phyloP scores from a whole-genome alignment of 2,797 vertebrate genomes.

The Buceros bicornis region DNA sequence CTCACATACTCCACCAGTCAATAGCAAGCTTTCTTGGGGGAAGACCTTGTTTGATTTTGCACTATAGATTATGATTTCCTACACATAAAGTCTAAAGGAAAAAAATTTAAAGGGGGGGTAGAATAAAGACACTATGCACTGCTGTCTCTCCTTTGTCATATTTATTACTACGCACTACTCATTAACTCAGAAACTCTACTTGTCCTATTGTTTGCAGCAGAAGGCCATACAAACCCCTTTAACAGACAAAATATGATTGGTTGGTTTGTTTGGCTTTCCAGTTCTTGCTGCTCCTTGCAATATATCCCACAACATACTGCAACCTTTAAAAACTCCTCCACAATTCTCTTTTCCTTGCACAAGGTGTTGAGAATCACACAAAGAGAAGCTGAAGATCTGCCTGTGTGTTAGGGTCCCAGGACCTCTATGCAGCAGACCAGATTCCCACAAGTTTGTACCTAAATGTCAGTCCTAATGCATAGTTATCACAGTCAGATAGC shows the following conservation, averaged over 20 bases:
- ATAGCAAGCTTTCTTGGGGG: not conserved
- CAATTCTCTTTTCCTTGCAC: not conserved
- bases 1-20: not conserved
- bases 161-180: not conserved
- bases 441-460: not conserved
- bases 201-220: constrained; percentile 11
- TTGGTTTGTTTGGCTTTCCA: not conserved
- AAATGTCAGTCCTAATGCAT: not conserved
- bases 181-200: not conserved
- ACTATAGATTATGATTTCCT: not conserved
- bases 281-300: not conserved
- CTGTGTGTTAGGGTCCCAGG: not conserved
- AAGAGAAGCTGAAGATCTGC: constrained; percentile 1
- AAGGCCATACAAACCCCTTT: not conserved
- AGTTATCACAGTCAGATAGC: not conserved
- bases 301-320: not conserved
- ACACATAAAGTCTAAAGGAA: not conserved
- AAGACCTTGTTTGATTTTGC: not conserved
- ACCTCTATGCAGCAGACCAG: not conserved
- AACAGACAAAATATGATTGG: not conserved
- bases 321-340: not conserved
- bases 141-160: not conserved
- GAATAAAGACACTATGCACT: not conserved
- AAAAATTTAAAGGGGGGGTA: not conserved
- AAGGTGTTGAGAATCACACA: not conserved